Percentiles rank a stretch among this genome's conserved stretches.
These are phyloP conservation scores for Hemistola chrysoprasaria DNA, from an alignment of 2,888 invertebrate genomes.

Conservation along the genomic window DNA sequence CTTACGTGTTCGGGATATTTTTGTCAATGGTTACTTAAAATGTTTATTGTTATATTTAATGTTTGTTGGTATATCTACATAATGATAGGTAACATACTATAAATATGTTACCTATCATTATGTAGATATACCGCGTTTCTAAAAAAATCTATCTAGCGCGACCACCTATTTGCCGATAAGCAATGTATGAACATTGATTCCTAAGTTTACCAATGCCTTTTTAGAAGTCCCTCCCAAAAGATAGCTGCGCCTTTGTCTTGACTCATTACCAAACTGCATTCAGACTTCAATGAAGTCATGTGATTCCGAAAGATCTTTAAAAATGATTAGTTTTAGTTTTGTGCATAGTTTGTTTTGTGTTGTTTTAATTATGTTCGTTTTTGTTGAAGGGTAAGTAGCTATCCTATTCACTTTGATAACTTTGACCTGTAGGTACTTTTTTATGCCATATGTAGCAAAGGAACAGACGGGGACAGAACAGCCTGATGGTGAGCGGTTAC, in stretches of 20 bases:
- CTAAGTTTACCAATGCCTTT: conserved; percentile 65
- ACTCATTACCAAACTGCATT: conserved; percentile 58
- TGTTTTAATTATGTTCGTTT: conserved; percentile 53
- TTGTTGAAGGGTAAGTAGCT: conserved; percentile 64
- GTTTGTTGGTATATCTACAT: too few relatives aligned
- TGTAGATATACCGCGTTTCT: too few relatives aligned
- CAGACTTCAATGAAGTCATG: conserved; percentile 37
- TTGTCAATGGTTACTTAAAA: too few relatives aligned
- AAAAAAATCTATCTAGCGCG: conserved; percentile 13
- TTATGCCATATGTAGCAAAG: too few relatives aligned
- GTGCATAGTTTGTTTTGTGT: conserved; percentile 49
- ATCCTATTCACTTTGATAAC: neutral
- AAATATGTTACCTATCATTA: too few relatives aligned
- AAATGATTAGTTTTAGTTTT: conserved; percentile 63
- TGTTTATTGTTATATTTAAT: too few relatives aligned
- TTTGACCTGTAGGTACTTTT: neutral
- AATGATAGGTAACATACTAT: too few relatives aligned
- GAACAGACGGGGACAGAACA: too few relatives aligned
- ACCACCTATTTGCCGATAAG: conserved; percentile 38
- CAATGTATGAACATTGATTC: conserved; percentile 66
- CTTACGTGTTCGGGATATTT: too few relatives aligned
- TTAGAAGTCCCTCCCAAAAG: conserved; percentile 60
- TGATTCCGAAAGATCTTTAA: conserved; percentile 42
- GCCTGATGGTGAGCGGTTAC: too few relatives aligned
- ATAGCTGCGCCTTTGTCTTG: conserved; percentile 61